A percentile compares a stretch with the other conserved stretches of the same genome.
phyloP scores from a whole-genome alignment of 2,797 vertebrate genomes.

The Enteromius radiatus region DNA sequence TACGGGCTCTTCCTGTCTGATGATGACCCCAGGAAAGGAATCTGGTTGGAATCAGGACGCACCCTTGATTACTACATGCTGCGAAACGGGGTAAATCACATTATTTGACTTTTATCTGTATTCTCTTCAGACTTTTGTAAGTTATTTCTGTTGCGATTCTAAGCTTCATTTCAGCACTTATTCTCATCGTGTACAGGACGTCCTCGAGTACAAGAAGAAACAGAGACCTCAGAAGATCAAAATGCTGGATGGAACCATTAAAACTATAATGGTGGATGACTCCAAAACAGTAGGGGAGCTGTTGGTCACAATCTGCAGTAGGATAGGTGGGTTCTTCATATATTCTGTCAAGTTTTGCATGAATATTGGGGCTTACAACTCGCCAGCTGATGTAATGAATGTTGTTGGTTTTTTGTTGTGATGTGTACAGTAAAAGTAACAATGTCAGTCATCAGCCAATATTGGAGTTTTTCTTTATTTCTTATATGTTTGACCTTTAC shows the following conservation, averaged over 20 bases:
- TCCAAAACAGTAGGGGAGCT: slow-evolving; percentile 98
- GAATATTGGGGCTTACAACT: not conserved
- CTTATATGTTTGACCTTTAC: not conserved
- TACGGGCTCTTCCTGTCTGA: slow-evolving; percentile 97
- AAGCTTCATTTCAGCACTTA: slow-evolving; percentile 12
- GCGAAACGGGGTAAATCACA: slow-evolving; percentile 89
- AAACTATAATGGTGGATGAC: slow-evolving; percentile 99
- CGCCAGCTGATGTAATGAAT: not conserved
- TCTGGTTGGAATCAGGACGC: slow-evolving; percentile 97
- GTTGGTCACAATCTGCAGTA: slow-evolving; percentile 96
- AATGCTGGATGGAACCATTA: slow-evolving; percentile 96
- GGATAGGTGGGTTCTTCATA: slow-evolving; percentile 84
- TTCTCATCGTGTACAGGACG: slow-evolving; percentile 77
- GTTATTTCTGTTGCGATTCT: not conserved
- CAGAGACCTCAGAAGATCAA: slow-evolving; percentile 97
- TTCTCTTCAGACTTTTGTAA: not conserved
- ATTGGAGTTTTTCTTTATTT: not conserved
- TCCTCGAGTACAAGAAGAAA: slow-evolving; percentile 98
- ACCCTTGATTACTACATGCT: slow-evolving; percentile 99
- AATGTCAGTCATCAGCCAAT: not conserved
- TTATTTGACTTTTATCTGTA: slow-evolving; percentile 43
- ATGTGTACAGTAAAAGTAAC: not conserved
- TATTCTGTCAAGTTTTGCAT: not conserved
- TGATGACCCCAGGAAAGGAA: slow-evolving; percentile 97
- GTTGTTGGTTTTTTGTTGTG: not conserved